Evolutionary conservation across 1,140 invertebrate species (phyloP).

Genomic region (Lepidurus apus): DNA sequence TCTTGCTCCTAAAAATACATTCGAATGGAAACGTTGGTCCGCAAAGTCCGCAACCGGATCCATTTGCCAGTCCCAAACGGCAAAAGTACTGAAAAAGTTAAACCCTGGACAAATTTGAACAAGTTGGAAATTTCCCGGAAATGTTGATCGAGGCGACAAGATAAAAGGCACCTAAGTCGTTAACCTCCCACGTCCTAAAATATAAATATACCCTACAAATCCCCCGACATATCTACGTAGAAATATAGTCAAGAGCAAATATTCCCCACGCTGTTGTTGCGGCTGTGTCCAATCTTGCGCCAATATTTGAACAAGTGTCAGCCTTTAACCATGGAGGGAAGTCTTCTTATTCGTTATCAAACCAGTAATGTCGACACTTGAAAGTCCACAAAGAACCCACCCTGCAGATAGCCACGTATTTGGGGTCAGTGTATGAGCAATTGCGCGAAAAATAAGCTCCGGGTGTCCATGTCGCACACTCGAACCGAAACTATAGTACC

Average conservation of each 20-base stretch:
- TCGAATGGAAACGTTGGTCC: no score
- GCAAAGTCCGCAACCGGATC: no score
- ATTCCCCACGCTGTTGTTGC: constrained; percentile 4
- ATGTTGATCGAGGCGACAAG: neutral
- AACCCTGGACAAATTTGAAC: constrained; percentile 2
- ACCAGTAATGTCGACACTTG: constrained; percentile 4
- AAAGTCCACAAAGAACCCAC: neutral
- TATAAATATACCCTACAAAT: neutral
- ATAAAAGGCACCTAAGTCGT: neutral
- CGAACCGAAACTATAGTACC: neutral
- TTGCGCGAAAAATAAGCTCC: neutral
- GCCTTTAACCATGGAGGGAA: neutral
- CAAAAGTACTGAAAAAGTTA: neutral
- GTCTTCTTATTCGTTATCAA: neutral
- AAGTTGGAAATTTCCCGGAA: constrained; percentile 15
- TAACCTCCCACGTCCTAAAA: neutral
- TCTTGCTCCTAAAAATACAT: no score
- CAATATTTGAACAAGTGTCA: constrained; percentile 20
- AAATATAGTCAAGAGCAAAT: neutral
- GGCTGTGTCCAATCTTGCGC: constrained; percentile 3
- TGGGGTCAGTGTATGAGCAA: neutral
- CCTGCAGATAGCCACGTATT: neutral
- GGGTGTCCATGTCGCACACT: neutral
- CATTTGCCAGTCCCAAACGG: neutral
- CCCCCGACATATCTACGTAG: neutral